These are phyloP conservation scores for Panthera tigris DNA, from an alignment of 2,113 vertebrate species.

Conservation along the genomic window DNA sequence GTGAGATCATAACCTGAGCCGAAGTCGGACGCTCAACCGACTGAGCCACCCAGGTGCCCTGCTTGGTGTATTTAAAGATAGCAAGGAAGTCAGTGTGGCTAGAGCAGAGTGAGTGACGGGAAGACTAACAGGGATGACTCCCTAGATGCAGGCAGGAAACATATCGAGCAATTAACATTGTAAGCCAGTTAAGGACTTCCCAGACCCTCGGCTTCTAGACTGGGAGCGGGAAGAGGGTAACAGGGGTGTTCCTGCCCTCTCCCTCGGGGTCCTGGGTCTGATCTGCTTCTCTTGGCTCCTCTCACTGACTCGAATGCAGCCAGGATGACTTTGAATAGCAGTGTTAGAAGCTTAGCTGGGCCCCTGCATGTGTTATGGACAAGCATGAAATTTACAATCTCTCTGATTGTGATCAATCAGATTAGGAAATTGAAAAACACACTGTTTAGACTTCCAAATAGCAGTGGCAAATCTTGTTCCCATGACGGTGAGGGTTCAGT, in stretches of 20 bases:
- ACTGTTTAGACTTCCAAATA: conserved; percentile 14
- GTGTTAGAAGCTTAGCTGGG: not conserved
- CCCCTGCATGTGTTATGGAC: not conserved
- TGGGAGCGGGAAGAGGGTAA: not conserved
- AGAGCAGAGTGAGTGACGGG: not conserved
- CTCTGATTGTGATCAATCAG: conserved; percentile 36
- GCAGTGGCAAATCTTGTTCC: conserved; percentile 56
- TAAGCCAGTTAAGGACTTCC: not conserved
- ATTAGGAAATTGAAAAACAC: conserved; percentile 63
- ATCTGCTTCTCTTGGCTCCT: not conserved
- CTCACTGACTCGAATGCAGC: not conserved
- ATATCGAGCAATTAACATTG: not conserved
- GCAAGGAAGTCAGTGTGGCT: not conserved
- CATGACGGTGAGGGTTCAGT: not conserved
- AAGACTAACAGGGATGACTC: not conserved
- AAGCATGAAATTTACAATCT: conserved; percentile 31
- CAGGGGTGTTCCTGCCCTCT: no score
- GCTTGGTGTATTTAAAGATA: not conserved
- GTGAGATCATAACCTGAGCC: no score
- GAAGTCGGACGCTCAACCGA: no score
- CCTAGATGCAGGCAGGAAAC: not conserved
- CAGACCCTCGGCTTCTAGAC: not conserved
- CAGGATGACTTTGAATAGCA: conserved; percentile 39
- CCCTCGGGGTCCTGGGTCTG: not conserved
- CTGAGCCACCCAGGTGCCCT: no score